phyloP scores from a whole-genome alignment of 2,113 vertebrate genomes.

The Ailuropoda melanoleuca region DNA sequence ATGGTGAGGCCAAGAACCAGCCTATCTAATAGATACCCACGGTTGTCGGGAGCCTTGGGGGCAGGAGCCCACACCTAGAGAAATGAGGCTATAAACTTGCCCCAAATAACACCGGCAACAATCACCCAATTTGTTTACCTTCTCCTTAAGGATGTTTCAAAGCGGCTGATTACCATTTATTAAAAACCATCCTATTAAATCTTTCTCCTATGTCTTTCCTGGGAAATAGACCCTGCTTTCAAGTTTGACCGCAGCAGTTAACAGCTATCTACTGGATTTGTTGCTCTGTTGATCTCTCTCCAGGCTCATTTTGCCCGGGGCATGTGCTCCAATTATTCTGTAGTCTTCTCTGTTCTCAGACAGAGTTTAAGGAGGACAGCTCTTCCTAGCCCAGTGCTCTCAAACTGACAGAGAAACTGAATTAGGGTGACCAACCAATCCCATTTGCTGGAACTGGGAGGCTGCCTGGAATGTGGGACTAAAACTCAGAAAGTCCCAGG shows the following conservation, averaged over 20 bases:
- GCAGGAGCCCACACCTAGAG: neutral
- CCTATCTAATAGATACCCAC: neutral
- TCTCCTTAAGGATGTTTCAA: neutral
- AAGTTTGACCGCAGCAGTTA: neutral
- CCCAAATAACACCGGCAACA: neutral
- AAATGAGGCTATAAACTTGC: neutral
- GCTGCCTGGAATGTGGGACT: neutral
- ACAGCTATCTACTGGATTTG: neutral
- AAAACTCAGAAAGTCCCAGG: neutral
- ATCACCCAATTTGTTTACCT: neutral
- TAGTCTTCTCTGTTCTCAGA: neutral
- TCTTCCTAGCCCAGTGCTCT: neutral
- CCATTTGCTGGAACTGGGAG: neutral
- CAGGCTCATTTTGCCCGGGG: neutral
- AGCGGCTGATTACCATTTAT: neutral
- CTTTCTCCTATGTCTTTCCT: conserved; percentile 8
- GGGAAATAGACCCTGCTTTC: conserved; percentile 16
- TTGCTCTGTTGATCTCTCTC: neutral
- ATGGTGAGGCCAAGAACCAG: neutral
- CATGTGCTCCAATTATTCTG: neutral
- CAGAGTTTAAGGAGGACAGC: neutral
- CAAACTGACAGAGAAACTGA: neutral
- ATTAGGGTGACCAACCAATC: neutral
- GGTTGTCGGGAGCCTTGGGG: neutral
- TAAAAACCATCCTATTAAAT: neutral